phyloP scores from a whole-genome alignment of 2,888 invertebrate genomes.

The Esperia sulphurella region DNA sequence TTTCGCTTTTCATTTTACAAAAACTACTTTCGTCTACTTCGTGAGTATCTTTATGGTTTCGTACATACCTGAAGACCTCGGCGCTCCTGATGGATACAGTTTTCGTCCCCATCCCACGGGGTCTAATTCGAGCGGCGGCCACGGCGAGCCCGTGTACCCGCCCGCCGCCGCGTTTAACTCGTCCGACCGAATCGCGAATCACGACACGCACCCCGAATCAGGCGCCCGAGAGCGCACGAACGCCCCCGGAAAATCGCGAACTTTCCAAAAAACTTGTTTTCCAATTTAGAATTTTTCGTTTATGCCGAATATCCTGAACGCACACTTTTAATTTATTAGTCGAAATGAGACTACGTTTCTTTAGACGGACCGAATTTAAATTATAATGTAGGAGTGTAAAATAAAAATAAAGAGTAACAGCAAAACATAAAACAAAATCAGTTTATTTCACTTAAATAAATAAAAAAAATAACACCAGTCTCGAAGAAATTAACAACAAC shows the following conservation, averaged over 20 bases:
- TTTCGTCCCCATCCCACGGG: constrained; percentile 90
- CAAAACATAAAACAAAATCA: neutral
- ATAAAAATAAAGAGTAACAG: neutral
- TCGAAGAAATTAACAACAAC: neutral
- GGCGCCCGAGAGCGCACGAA: constrained; percentile 61
- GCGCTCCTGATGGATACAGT: constrained; percentile 86
- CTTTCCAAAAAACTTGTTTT: constrained; percentile 22
- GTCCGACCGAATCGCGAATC: constrained; percentile 87
- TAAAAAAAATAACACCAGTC: neutral
- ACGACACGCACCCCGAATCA: constrained; percentile 52
- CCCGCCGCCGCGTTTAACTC: constrained; percentile 85
- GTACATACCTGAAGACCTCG: constrained; percentile 78
- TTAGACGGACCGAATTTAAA: neutral
- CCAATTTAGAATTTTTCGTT: constrained; percentile 14
- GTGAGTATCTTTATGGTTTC: too few relatives aligned
- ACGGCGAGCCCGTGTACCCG: constrained; percentile 89
- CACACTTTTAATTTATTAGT: constrained; percentile 14
- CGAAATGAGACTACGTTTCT: neutral
- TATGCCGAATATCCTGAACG: constrained; percentile 6
- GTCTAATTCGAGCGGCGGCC: constrained; percentile 88
- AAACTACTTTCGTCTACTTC: too few relatives aligned
- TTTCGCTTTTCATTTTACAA: too few relatives aligned
- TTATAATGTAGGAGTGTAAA: too few relatives aligned
- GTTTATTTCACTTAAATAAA: neutral
- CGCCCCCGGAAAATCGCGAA: constrained; percentile 22